phyloP scores from a whole-genome alignment of 2,888 invertebrate genomes.

The Hyalella azteca region DNA sequence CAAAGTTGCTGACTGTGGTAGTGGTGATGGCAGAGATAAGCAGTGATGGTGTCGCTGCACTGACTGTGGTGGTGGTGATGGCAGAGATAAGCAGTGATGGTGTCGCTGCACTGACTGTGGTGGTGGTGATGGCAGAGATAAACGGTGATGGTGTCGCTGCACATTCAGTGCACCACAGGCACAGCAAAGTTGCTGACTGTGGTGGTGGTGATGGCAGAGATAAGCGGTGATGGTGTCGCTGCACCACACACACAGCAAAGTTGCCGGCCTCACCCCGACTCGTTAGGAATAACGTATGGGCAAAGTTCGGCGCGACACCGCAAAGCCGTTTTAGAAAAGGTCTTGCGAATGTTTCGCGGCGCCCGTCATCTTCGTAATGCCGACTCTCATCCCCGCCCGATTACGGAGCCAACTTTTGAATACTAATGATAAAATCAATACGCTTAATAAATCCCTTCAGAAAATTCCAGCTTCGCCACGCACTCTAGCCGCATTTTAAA shows the following conservation, averaged over 20 bases:
- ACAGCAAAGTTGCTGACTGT: not conserved
- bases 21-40: not conserved
- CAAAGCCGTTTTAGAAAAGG: slow-evolving; percentile 32
- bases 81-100: not conserved
- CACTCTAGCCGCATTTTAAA: slow-evolving; percentile 27
- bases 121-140: not conserved
- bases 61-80: not conserved
- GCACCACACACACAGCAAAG: not conserved
- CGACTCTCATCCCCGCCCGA: slow-evolving; percentile 32
- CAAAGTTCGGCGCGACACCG: slow-evolving; percentile 24
- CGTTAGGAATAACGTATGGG: slow-evolving; percentile 34
- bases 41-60: not conserved
- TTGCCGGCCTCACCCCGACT: slow-evolving; percentile 18
- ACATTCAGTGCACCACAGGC: not conserved
- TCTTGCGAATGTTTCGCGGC: slow-evolving; percentile 27
- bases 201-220: not conserved
- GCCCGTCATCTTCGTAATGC: slow-evolving; percentile 32
- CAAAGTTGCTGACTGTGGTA: not conserved
- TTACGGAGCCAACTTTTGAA: slow-evolving; percentile 37
- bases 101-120: not conserved
- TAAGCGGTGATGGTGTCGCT: not conserved
- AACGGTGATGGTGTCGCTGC: not conserved
- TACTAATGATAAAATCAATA: slow-evolving; percentile 37
- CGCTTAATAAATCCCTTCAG: slow-evolving; percentile 37
- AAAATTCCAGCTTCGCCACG: slow-evolving; percentile 36